phyloP scores from a whole-genome alignment of 2,888 invertebrate species.

The Sclerodermus sp. region DNA sequence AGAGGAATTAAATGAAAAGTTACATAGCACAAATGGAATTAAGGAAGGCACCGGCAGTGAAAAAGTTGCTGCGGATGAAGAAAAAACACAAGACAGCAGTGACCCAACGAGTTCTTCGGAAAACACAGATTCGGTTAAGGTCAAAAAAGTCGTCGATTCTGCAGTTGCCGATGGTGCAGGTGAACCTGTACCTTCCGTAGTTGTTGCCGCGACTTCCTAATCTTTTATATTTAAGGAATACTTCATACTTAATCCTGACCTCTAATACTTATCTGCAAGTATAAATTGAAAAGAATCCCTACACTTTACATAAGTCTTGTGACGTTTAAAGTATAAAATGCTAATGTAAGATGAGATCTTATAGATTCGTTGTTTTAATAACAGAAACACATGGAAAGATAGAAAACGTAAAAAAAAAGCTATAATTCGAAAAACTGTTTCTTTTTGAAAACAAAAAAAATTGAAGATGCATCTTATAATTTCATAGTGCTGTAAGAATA shows the following conservation, averaged over 20 bases:
- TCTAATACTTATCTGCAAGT: constrained; percentile 51
- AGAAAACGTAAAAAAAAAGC: too few species aligned
- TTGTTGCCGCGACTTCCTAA: constrained; percentile 56
- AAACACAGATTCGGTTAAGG: constrained; percentile 42
- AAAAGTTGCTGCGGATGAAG: constrained; percentile 30
- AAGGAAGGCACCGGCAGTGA: constrained; percentile 40
- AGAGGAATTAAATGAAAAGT: constrained; percentile 35
- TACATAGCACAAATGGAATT: constrained; percentile 47
- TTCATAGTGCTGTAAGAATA: too few species aligned
- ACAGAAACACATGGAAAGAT: constrained; percentile 32
- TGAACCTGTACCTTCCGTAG: constrained; percentile 51
- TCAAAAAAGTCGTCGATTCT: constrained; percentile 52
- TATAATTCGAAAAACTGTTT: too few species aligned
- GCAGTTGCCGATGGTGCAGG: constrained; percentile 48
- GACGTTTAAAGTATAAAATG: constrained; percentile 47
- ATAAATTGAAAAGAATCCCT: constrained; percentile 41
- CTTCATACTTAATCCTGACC: constrained; percentile 49
- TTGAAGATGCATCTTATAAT: too few species aligned
- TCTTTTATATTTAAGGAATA: constrained; percentile 42
- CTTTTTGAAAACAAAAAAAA: too few species aligned
- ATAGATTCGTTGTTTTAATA: constrained; percentile 38
- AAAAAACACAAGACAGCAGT: constrained; percentile 42
- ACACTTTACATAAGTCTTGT: constrained; percentile 44
- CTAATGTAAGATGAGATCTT: constrained; percentile 49
- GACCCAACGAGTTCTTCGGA: constrained; percentile 43